These are phyloP conservation scores for Tetheella fluctuosa DNA, from an alignment of 2,888 invertebrate species.

Conservation along the genomic window DNA sequence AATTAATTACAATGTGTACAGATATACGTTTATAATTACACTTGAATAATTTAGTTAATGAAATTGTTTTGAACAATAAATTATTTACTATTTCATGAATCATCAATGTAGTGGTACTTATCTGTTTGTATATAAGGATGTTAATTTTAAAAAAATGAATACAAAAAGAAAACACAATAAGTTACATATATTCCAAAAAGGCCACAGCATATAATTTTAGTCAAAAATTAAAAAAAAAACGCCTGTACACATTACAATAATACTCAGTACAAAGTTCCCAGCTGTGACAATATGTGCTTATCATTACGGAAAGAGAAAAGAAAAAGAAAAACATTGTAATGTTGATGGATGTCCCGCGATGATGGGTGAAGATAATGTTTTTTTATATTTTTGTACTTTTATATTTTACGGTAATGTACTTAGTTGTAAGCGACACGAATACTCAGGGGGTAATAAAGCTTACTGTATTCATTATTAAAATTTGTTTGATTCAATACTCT, in stretches of 20 bases:
- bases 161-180: too few relatives aligned
- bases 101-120: too few relatives aligned
- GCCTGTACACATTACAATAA: too few relatives aligned
- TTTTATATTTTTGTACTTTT: constrained; percentile 17
- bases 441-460: constrained; percentile 2
- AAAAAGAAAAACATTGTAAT: constrained; percentile 48
- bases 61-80: too few relatives aligned
- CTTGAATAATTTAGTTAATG: background rate
- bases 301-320: constrained; percentile 33
- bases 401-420: constrained; percentile 6
- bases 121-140: too few relatives aligned
- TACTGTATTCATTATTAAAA: background rate
- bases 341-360: background rate
- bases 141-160: too few relatives aligned
- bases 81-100: too few relatives aligned
- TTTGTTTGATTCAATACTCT: background rate
- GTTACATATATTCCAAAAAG: too few relatives aligned
- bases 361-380: constrained; percentile 13
- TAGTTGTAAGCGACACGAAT: background rate
- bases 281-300: constrained; percentile 42
- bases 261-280: constrained; percentile 52
- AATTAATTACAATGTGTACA: background rate
- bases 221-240: too few relatives aligned
- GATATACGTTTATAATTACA: background rate
- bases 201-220: too few relatives aligned